Conservation (phyloP, 2,888 invertebrate genomes). For the Neoscelio sp. region DNA sequence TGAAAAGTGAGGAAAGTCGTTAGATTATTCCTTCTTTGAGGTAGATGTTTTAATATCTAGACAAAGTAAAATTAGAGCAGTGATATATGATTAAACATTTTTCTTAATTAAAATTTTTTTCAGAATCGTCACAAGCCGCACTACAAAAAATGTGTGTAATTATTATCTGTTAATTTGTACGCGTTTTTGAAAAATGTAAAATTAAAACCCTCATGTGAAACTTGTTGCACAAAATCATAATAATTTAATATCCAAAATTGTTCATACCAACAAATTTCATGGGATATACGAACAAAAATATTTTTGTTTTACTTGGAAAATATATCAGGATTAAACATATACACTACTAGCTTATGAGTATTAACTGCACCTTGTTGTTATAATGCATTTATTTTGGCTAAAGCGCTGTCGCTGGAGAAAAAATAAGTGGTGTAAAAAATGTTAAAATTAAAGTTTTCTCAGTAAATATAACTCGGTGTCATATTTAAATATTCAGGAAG, state of each 20-base stretch:
- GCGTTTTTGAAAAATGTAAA: not conserved
- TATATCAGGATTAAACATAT: constrained; percentile 30
- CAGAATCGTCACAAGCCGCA: not conserved
- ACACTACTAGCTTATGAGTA: constrained; percentile 19
- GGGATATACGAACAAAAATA: not conserved
- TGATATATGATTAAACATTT: constrained; percentile 32
- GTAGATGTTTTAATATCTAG: constrained; percentile 42
- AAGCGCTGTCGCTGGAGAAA: constrained; percentile 14
- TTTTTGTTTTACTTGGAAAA: not conserved
- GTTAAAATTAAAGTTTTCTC: constrained; percentile 28
- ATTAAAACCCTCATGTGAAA: not conserved
- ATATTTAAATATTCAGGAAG: constrained; percentile 33
- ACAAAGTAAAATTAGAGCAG: constrained; percentile 42
- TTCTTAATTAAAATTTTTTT: constrained; percentile 39
- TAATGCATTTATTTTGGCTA: constrained; percentile 39
- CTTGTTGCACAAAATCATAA: too few relatives aligned
- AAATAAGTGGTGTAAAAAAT: too few relatives aligned
- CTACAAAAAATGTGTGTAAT: not conserved
- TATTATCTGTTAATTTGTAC: constrained; percentile 9
- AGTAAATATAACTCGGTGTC: constrained; percentile 18
- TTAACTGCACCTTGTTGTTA: constrained; percentile 32
- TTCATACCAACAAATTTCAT: too few relatives aligned
- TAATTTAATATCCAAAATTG: too few relatives aligned
- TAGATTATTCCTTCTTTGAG: constrained; percentile 48
- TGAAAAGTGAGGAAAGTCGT: constrained; percentile 44